Conservation (phyloP, 2,797 vertebrate species). For the Argentina silus region DNA sequence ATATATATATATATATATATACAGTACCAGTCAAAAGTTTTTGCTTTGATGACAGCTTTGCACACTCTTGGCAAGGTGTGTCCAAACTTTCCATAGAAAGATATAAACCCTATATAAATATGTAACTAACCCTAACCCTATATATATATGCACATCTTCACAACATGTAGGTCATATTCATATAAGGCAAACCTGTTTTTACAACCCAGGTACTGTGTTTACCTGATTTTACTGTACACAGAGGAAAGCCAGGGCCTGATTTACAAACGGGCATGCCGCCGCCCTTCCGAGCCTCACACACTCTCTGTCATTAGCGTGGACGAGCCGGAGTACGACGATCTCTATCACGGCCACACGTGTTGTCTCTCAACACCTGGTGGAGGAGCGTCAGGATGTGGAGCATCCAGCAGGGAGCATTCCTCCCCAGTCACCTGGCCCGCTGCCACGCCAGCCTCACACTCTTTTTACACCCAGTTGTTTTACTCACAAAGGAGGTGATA, state of each 20-base stretch:
- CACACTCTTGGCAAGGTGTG: no score
- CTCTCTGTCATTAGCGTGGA: constrained; percentile 43
- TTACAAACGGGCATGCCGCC: background rate
- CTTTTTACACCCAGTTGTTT: constrained; percentile 27
- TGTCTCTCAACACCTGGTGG: constrained; percentile 63
- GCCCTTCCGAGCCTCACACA: constrained; percentile 7
- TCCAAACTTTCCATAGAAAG: no score
- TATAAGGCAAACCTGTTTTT: background rate
- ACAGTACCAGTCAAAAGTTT: no score
- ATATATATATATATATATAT: no score
- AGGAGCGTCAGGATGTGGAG: constrained; percentile 55
- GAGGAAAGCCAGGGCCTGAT: constrained; percentile 20
- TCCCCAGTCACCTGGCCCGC: constrained; percentile 30
- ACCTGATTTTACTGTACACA: background rate
- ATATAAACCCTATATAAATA: no score
- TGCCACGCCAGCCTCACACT: constrained; percentile 27
- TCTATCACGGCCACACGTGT: constrained; percentile 55
- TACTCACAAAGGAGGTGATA: background rate
- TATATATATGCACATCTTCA: no score
- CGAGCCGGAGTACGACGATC: constrained; percentile 45
- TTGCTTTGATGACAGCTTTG: no score
- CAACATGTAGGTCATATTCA: background rate
- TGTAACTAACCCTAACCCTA: no score
- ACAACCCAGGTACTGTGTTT: background rate
- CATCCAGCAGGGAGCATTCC: constrained; percentile 40